These are phyloP conservation scores for Vesta saturnalis DNA, from an alignment of 2,888 invertebrate genomes.

Conservation along the genomic window DNA sequence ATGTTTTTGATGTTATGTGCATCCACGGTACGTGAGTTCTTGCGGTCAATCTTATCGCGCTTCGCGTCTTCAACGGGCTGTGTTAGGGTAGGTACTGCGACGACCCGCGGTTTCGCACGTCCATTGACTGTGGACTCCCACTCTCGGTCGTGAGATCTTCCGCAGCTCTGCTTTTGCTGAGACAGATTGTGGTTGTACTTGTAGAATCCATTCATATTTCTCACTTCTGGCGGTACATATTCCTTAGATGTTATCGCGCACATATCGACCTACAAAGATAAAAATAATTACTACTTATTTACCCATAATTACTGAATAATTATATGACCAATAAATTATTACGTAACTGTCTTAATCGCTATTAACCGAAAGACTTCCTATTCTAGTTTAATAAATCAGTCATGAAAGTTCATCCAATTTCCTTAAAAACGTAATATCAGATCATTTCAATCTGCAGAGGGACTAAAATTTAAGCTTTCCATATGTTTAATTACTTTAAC, in stretches of 20 bases:
- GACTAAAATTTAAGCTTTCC: too few species aligned
- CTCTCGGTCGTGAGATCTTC: conserved; percentile 46
- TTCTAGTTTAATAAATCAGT: too few species aligned
- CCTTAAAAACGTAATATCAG: too few species aligned
- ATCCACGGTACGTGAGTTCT: conserved; percentile 32
- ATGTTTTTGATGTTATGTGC: conserved; percentile 23
- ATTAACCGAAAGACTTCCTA: too few species aligned
- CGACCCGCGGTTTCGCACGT: conserved; percentile 50
- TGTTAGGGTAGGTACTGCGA: conserved; percentile 55
- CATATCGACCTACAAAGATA: conserved; percentile 64
- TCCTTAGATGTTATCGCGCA: conserved; percentile 64
- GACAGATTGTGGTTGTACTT: conserved; percentile 49
- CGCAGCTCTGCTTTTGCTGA: conserved; percentile 48
- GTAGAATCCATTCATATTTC: conserved; percentile 57
- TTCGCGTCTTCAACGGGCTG: conserved; percentile 48
- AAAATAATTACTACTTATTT: not conserved
- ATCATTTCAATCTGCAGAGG: too few species aligned
- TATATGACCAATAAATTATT: too few species aligned
- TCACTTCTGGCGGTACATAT: conserved; percentile 58
- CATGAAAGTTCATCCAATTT: too few species aligned
- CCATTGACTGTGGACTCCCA: conserved; percentile 57
- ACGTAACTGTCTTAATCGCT: too few species aligned
- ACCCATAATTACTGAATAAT: not conserved
- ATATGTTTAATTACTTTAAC: too few species aligned
- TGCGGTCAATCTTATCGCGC: conserved; percentile 40